These are phyloP conservation scores for Caenorhabditis japonica DNA, from an alignment of 2,888 invertebrate genomes.

Conservation along the genomic window DNA sequence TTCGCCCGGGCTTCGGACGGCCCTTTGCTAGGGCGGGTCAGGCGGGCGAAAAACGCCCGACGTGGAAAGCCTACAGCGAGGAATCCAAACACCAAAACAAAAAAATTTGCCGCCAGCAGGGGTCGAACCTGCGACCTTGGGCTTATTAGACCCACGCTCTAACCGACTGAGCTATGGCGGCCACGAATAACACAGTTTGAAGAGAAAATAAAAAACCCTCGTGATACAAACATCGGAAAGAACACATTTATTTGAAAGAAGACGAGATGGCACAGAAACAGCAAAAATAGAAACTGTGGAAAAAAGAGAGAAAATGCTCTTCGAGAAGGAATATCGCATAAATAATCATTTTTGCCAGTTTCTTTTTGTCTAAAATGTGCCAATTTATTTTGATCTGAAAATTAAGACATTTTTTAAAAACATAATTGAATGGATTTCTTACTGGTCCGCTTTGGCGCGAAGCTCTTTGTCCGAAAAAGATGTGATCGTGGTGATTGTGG, in stretches of 20 bases:
- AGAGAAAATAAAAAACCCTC: too few species aligned
- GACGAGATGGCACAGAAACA: not conserved
- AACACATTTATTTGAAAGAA: slow-evolving; percentile 2
- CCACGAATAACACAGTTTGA: too few species aligned
- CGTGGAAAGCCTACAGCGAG: too few species aligned
- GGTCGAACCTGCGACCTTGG: not conserved
- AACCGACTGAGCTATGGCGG: slow-evolving; percentile 77
- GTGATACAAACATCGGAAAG: not conserved
- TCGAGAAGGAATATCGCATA: slow-evolving; percentile 34
- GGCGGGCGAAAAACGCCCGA: too few species aligned
- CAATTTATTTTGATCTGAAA: slow-evolving; percentile 36
- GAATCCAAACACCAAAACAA: too few species aligned
- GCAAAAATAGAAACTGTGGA: not conserved
- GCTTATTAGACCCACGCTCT: slow-evolving; percentile 60
- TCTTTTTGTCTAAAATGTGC: not conserved
- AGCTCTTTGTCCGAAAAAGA: slow-evolving; percentile 56
- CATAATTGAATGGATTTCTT: not conserved
- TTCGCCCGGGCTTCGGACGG: too few species aligned
- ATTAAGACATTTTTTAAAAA: too few species aligned
- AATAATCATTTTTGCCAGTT: slow-evolving; percentile 10
- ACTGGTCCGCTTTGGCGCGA: slow-evolving; percentile 46
- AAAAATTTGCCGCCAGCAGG: too few species aligned
- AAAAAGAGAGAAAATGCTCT: slow-evolving; percentile 23
- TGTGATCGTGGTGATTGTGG: slow-evolving; percentile 55
- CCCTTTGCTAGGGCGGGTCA: too few species aligned